These are phyloP conservation scores for Drosophila bocki DNA, from an alignment of 1,140 invertebrate genomes.

Conservation along the genomic window DNA sequence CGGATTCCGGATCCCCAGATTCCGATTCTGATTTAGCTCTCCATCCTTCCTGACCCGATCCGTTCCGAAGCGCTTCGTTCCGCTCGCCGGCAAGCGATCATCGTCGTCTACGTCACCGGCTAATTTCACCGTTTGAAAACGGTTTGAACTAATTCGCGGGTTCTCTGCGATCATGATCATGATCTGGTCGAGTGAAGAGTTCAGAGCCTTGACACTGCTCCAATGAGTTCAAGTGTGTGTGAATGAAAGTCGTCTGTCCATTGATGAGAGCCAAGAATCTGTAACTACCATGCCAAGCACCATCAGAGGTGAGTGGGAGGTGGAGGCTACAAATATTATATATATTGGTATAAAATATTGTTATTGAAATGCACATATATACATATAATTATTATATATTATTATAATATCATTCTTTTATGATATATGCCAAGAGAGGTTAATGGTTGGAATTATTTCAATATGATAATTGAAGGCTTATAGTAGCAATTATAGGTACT, in stretches of 20 bases:
- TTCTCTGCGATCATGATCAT: slow-evolving; percentile 9
- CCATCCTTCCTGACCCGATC: slow-evolving; percentile 33
- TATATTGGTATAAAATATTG: too few species aligned
- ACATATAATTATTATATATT: background rate
- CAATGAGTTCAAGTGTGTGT: slow-evolving; percentile 15
- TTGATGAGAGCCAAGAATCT: slow-evolving; percentile 62
- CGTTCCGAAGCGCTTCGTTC: slow-evolving; percentile 11
- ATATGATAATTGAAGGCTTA: background rate
- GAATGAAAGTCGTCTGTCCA: slow-evolving; percentile 25
- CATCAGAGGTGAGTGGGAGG: slow-evolving; percentile 70
- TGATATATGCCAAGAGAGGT: background rate
- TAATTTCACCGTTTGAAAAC: slow-evolving; percentile 71
- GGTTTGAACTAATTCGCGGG: slow-evolving; percentile 54
- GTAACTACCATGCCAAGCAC: slow-evolving; percentile 79
- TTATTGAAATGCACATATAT: too few species aligned
- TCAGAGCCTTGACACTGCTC: slow-evolving; percentile 36
- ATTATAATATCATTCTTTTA: background rate
- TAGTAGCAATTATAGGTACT: background rate
- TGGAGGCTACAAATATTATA: too few species aligned
- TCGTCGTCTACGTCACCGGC: slow-evolving; percentile 16
- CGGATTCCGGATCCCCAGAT: slow-evolving; percentile 26
- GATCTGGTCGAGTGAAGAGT: slow-evolving; percentile 31
- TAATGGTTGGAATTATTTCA: background rate
- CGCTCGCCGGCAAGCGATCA: slow-evolving; percentile 11
- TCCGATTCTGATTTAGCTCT: slow-evolving; percentile 20